Percentiles rank a stretch among this genome's conserved stretches.
Conservation (phyloP, 2,113 vertebrate genomes). For the Bambusicola thoracicus region DNA sequence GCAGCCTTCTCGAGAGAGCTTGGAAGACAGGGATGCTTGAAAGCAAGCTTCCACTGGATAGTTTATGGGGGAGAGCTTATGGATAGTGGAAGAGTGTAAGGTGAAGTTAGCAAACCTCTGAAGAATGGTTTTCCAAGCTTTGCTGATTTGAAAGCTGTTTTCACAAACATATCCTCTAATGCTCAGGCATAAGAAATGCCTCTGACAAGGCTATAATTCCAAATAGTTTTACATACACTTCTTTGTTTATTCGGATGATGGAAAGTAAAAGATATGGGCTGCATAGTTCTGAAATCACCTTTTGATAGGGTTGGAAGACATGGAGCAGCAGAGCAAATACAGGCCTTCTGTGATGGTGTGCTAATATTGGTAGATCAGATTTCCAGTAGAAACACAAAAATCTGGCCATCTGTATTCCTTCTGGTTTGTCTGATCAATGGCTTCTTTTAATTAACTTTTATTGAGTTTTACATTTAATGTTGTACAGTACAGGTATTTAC, state of each 20-base stretch:
- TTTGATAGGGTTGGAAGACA: not conserved
- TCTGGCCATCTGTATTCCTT: not conserved
- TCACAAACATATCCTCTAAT: not conserved
- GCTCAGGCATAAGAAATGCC: not conserved
- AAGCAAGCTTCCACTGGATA: not conserved
- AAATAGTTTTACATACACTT: not conserved
- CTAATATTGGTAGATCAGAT: not conserved
- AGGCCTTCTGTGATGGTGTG: not conserved
- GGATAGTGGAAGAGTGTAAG: not conserved
- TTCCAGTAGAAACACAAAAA: constrained; percentile 9
- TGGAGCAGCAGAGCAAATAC: not conserved
- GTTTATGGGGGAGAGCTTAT: not conserved
- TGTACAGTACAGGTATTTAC: not conserved
- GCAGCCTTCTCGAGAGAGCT: not conserved
- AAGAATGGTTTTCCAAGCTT: not conserved
- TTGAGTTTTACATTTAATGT: not conserved
- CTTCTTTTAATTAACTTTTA: constrained; percentile 9
- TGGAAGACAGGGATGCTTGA: not conserved
- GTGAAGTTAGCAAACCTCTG: not conserved
- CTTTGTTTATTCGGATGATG: not conserved
- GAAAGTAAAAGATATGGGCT: not conserved
- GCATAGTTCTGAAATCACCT: not conserved
- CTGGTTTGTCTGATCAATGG: not conserved
- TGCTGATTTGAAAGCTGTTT: not conserved
- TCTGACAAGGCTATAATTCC: not conserved